These are phyloP conservation scores for Buathra laborator DNA, from an alignment of 2,888 invertebrate species.

Conservation along the genomic window DNA sequence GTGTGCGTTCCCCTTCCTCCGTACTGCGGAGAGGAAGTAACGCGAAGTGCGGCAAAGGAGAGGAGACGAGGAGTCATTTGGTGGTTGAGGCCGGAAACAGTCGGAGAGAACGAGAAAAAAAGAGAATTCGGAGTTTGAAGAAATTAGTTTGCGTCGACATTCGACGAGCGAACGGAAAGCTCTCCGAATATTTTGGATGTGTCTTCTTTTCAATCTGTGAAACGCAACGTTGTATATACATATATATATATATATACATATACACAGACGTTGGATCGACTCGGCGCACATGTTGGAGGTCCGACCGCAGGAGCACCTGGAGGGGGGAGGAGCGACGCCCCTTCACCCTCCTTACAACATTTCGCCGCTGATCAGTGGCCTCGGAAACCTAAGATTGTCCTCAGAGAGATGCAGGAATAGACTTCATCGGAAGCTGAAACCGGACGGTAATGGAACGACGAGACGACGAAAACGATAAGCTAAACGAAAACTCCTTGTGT, in stretches of 20 bases:
- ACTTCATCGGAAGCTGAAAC: slow-evolving; percentile 77
- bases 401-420: slow-evolving; percentile 78
- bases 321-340: slow-evolving; percentile 73
- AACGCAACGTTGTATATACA: background rate
- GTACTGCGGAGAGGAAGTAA: background rate
- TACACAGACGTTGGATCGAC: background rate
- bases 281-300: slow-evolving; percentile 76
- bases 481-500: background rate
- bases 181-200: slow-evolving; percentile 17
- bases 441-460: slow-evolving; percentile 72
- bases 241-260: no score
- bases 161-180: slow-evolving; percentile 43
- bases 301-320: slow-evolving; percentile 73
- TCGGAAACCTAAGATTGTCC: slow-evolving; percentile 75
- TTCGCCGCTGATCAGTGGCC: slow-evolving; percentile 73
- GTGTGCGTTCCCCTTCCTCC: background rate
- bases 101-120: slow-evolving; percentile 52
- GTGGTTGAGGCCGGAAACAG: background rate
- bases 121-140: slow-evolving; percentile 37
- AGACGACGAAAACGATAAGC: background rate
- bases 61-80: slow-evolving; percentile 59
- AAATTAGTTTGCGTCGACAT: slow-evolving; percentile 27
- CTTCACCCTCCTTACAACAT: slow-evolving; percentile 71
- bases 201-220: background rate
- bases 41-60: background rate